Base-by-base conservation (phyloP, 2,888 invertebrate genomes). In the Peribatodes rhomboidaria region DNA sequence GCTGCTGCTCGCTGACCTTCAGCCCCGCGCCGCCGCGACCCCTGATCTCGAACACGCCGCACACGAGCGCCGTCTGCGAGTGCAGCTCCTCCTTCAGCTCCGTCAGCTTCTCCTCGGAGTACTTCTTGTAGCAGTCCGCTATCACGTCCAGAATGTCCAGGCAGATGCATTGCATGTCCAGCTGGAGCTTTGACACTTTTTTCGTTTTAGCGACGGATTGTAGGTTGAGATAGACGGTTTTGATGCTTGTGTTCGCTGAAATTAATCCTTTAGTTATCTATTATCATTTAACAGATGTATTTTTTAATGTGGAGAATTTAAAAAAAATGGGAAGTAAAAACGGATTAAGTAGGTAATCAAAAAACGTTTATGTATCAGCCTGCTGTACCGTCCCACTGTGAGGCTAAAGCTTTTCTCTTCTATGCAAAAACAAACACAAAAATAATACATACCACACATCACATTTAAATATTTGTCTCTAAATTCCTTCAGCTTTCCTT, bases 1-100 rank as follows among this genome's bases (percentile, higher is more conserved):
- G 90, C 56, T 87, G 88, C 67, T 91, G 91, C 75, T 84, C 78
- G 66, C 88, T 89, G 56, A 92, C 77, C 75, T 90, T 90, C 1
- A 82, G 67, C 35, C 78, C 67, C 14, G 58, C 53, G n/a, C 58
- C 68, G 0, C 69, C 65, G 10, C 61, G 71, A 0, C 50, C 8
- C 10, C 80, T 81, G 8, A 73, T 73, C 1, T 61, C 61, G 6
- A 91, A 78, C 22, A 75, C 71, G 3, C 46, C 44, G 59, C 84
- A 82, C 61, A 90, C 65, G 1, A 79, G 59, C 61, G 75, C 57
- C 1, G 85, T 75, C 65, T 82, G 78, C 11, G 62, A 50, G 0
- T 60, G 35, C 14, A 88, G 57, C 53, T 84, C 75, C 0, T 68
- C 46, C n/a, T 70, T 61, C 11, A 87, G 66, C 11, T 63, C 54